Conservation (phyloP, 1,140 invertebrate genomes). For the Eumaeus atala region DNA sequence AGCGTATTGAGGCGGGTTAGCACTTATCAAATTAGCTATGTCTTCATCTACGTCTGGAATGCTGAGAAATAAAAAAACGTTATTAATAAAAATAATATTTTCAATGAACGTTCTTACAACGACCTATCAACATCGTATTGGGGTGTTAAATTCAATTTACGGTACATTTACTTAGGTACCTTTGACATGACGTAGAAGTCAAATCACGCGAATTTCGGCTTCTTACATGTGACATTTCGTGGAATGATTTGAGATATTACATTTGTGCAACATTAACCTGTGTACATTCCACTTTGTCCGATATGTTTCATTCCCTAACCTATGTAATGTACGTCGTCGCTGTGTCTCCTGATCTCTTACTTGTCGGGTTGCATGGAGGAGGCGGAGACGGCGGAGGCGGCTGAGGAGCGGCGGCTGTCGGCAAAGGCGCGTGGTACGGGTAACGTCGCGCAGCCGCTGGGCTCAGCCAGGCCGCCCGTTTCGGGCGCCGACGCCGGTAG, state of each 20-base stretch:
- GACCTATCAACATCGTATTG: too few species aligned
- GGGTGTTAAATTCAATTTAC: too few species aligned
- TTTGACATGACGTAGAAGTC: too few species aligned
- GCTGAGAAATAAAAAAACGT: conserved; percentile 32
- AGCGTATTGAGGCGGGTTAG: conserved; percentile 48
- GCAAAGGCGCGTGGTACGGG: conserved; percentile 86
- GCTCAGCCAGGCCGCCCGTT: conserved; percentile 22
- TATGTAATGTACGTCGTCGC: too few species aligned
- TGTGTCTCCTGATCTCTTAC: conserved; percentile 26
- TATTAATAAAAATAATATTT: neutral
- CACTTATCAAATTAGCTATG: conserved; percentile 67
- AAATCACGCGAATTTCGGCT: too few species aligned
- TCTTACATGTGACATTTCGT: too few species aligned
- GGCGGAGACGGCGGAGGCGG: conserved; percentile 73
- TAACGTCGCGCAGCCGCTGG: conserved; percentile 48
- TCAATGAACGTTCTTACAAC: too few species aligned
- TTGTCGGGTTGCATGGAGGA: conserved; percentile 60
- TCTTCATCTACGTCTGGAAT: conserved; percentile 74
- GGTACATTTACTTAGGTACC: too few species aligned
- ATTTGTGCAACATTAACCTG: too few species aligned
- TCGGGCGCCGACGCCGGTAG: neutral
- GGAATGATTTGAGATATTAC: too few species aligned
- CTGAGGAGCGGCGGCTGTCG: conserved; percentile 81
- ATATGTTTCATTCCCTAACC: too few species aligned
- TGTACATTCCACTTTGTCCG: too few species aligned